These are phyloP conservation scores for Melanogrammus aeglefinus DNA, from an alignment of 2,797 vertebrate species.

Conservation along the genomic window DNA sequence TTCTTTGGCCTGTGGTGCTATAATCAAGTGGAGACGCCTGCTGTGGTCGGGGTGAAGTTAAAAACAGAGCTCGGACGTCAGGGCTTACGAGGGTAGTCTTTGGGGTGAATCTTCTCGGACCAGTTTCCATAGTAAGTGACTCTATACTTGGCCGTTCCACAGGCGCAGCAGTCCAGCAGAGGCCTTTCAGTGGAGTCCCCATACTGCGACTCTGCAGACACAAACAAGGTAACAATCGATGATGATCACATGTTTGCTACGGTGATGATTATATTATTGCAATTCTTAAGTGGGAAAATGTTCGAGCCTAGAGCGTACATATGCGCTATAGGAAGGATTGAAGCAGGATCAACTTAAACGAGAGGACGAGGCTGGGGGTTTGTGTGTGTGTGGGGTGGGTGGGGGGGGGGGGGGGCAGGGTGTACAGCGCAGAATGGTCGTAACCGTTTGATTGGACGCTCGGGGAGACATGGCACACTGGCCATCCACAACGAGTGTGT, in stretches of 20 bases:
- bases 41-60: neutral
- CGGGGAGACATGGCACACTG: neutral
- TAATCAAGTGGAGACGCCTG: slow-evolving; percentile 15
- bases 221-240: slow-evolving; percentile 10
- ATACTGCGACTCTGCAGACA: slow-evolving; percentile 55
- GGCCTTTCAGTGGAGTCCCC: slow-evolving; percentile 83
- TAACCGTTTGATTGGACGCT: neutral
- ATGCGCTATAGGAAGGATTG: too few species aligned
- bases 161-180: slow-evolving; percentile 89
- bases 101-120: slow-evolving; percentile 95
- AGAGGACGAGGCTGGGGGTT: too few species aligned
- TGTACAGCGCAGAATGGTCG: neutral
- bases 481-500: neutral
- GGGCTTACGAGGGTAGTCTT: slow-evolving; percentile 96
- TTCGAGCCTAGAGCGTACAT: too few species aligned
- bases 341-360: too few species aligned
- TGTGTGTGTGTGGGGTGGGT: neutral
- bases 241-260: neutral
- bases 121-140: slow-evolving; percentile 96
- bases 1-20: neutral
- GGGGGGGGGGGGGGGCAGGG: too few species aligned
- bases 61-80: neutral
- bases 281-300: neutral
- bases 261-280: neutral
- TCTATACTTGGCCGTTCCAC: slow-evolving; percentile 96